These are phyloP conservation scores for Microtus richardsoni DNA, from an alignment of 2,113 vertebrate species.

Conservation along the genomic window DNA sequence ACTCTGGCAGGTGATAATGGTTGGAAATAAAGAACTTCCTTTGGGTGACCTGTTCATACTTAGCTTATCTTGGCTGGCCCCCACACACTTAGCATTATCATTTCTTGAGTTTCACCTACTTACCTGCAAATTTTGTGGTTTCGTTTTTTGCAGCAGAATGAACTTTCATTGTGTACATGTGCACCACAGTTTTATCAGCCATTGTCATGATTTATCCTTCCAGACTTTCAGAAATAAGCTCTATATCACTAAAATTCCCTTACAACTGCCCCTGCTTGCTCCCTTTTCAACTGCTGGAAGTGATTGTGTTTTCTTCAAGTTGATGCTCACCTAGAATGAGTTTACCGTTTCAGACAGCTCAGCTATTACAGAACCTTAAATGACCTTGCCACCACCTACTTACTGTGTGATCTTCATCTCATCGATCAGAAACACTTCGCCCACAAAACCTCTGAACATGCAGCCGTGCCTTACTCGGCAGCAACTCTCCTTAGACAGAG, in stretches of 20 bases:
- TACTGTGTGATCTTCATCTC: background rate
- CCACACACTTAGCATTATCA: background rate
- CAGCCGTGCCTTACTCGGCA: background rate
- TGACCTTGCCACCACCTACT: background rate
- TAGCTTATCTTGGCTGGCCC: too few relatives aligned
- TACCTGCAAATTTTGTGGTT: background rate
- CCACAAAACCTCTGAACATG: background rate
- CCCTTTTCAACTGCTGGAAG: background rate
- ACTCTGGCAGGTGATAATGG: too few relatives aligned
- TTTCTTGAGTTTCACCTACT: background rate
- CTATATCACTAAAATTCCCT: background rate
- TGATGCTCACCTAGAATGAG: background rate
- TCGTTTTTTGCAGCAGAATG: background rate
- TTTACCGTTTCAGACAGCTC: background rate
- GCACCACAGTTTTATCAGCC: background rate
- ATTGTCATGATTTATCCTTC: background rate
- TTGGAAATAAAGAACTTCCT: too few relatives aligned
- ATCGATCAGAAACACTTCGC: background rate
- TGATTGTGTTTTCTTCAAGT: too few relatives aligned
- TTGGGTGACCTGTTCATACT: too few relatives aligned
- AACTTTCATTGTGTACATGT: too few relatives aligned
- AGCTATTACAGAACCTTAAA: too few relatives aligned
- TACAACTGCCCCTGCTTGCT: background rate
- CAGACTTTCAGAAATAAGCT: background rate
- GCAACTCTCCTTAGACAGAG: background rate